phyloP scores from a whole-genome alignment of 2,888 invertebrate species.

The Caenorhabditis panamensis region DNA sequence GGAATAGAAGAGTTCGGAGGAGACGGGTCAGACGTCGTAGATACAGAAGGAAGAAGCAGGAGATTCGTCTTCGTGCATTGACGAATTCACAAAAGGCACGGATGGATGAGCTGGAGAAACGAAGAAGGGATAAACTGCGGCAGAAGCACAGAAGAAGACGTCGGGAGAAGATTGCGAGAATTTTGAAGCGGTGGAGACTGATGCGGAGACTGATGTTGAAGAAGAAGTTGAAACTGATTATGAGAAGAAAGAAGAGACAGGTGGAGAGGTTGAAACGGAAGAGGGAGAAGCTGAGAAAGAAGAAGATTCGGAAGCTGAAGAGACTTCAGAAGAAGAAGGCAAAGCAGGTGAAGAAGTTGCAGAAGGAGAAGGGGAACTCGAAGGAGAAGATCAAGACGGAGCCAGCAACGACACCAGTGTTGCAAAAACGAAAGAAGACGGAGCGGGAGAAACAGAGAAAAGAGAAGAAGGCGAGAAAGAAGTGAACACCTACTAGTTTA shows the following conservation, averaged over 20 bases:
- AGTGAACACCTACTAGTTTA: background rate
- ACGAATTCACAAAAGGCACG: conserved; percentile 20
- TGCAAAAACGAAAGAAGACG: background rate
- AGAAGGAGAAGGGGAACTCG: background rate
- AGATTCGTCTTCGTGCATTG: conserved; percentile 14
- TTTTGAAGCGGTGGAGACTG: background rate
- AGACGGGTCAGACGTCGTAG: background rate
- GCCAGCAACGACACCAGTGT: background rate
- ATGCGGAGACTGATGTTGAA: background rate
- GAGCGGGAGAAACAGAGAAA: background rate
- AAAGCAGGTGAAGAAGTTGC: background rate
- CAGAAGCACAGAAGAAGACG: background rate
- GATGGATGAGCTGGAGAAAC: conserved; percentile 10
- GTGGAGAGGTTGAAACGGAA: background rate
- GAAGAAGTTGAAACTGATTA: background rate
- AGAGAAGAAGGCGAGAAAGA: background rate
- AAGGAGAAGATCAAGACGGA: background rate
- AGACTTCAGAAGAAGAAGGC: no score
- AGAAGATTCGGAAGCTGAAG: no score
- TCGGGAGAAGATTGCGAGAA: background rate
- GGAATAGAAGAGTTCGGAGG: background rate
- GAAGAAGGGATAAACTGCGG: background rate
- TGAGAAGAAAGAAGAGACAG: background rate
- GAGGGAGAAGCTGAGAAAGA: background rate
- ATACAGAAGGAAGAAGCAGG: background rate